phyloP scores from a whole-genome alignment of 2,888 invertebrate species.

The Aproaerema taeniolella region DNA sequence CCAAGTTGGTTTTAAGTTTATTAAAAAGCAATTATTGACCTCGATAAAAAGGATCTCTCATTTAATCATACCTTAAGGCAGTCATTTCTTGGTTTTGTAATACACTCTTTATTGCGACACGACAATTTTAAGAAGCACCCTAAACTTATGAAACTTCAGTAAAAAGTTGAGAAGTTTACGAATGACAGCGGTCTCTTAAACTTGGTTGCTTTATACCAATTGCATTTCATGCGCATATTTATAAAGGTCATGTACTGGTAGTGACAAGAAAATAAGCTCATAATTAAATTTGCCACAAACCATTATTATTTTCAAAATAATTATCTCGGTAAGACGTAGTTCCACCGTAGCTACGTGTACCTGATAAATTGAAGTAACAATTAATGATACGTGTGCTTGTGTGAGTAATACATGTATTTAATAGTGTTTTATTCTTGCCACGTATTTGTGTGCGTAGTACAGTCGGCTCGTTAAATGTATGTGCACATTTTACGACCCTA shows the following conservation, averaged over 20 bases:
- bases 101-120: slow-evolving; percentile 14
- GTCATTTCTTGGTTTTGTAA: slow-evolving; percentile 16
- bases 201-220: slow-evolving; percentile 18
- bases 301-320: slow-evolving; percentile 34
- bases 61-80: slow-evolving; percentile 42
- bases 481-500: slow-evolving; percentile 34
- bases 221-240: slow-evolving; percentile 28
- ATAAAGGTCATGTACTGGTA: slow-evolving; percentile 33
- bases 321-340: slow-evolving; percentile 42
- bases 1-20: slow-evolving; percentile 32
- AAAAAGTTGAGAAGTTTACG: not conserved
- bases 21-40: slow-evolving; percentile 58
- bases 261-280: slow-evolving; percentile 47
- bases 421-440: not conserved
- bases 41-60: slow-evolving; percentile 40
- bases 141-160: not conserved
- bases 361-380: slow-evolving; percentile 50
- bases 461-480: slow-evolving; percentile 36
- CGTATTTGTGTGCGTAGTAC: slow-evolving; percentile 23
- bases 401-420: slow-evolving; percentile 24
- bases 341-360: slow-evolving; percentile 26
- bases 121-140: not conserved
- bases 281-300: slow-evolving; percentile 42
- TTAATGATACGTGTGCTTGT: slow-evolving; percentile 37
- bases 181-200: not conserved